A percentile compares a stretch with the other conserved stretches of the same genome.
Conservation (phyloP, 1,140 invertebrate species). For the Antheraea pernyi region DNA sequence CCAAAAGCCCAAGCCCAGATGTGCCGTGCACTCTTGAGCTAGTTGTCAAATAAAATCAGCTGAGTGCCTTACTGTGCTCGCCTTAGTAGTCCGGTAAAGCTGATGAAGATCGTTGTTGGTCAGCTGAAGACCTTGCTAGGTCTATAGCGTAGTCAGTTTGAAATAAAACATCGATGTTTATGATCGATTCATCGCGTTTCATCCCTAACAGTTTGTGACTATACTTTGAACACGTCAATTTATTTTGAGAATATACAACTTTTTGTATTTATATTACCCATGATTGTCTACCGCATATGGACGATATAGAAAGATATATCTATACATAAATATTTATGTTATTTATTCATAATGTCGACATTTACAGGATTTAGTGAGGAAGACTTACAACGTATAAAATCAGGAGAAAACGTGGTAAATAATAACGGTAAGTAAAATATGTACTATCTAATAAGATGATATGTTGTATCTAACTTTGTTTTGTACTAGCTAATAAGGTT, state of each 20-base stretch:
- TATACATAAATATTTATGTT: not conserved
- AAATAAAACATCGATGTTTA: too few relatives aligned
- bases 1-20: too few relatives aligned
- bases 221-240: not conserved
- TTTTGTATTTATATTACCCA: not conserved
- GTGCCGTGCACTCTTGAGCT: too few relatives aligned
- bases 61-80: too few relatives aligned
- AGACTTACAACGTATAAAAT: conserved; percentile 63
- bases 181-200: too few relatives aligned
- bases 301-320: not conserved
- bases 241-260: not conserved
- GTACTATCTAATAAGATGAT: not conserved
- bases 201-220: not conserved
- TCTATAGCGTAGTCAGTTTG: too few relatives aligned
- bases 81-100: too few relatives aligned
- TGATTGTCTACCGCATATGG: not conserved
- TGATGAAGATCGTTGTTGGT: too few relatives aligned
- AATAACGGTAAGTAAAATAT: not conserved
- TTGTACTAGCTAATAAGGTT: too few relatives aligned
- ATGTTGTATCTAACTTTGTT: not conserved
- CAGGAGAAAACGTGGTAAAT: conserved; percentile 33
- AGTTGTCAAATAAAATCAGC: too few relatives aligned
- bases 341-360: conserved; percentile 36
- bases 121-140: too few relatives aligned
- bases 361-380: conserved; percentile 71